phyloP scores from a whole-genome alignment of 64 coral and sea anemone species.

The Stichodactyla mertensii region DNA sequence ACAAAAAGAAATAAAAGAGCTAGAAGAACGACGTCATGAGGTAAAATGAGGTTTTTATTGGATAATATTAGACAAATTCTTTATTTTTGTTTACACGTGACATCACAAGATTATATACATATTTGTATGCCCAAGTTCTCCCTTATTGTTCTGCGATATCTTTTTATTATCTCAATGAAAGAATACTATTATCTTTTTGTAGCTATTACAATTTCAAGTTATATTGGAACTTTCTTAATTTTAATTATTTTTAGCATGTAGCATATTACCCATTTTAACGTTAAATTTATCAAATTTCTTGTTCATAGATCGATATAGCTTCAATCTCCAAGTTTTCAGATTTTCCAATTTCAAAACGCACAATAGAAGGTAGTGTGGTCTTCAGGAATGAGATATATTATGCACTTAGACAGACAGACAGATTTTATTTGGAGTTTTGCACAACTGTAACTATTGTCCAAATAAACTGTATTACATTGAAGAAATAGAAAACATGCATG shows the following conservation, averaged over 20 bases:
- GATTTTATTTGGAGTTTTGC: too few species aligned
- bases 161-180: too few species aligned
- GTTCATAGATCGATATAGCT: neutral
- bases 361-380: neutral
- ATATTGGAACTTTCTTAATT: too few species aligned
- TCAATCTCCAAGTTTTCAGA: constrained; percentile 6
- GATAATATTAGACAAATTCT: neutral
- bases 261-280: too few species aligned
- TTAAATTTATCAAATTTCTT: neutral
- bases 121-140: neutral
- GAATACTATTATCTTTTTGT: too few species aligned
- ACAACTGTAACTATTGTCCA: too few species aligned
- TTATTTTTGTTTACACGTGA: neutral
- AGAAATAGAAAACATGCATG: too few species aligned
- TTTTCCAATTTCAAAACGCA: constrained; percentile 5
- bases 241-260: too few species aligned
- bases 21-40: constrained; percentile 60
- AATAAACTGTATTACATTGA: too few species aligned
- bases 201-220: too few species aligned
- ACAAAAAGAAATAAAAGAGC: constrained; percentile 63
- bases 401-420: neutral
- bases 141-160: neutral
- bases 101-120: neutral
- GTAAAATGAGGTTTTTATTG: constrained; percentile 17
- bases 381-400: neutral